Base-by-base conservation (phyloP, 2,797 vertebrate genomes). In the Spatula versicolor region DNA sequence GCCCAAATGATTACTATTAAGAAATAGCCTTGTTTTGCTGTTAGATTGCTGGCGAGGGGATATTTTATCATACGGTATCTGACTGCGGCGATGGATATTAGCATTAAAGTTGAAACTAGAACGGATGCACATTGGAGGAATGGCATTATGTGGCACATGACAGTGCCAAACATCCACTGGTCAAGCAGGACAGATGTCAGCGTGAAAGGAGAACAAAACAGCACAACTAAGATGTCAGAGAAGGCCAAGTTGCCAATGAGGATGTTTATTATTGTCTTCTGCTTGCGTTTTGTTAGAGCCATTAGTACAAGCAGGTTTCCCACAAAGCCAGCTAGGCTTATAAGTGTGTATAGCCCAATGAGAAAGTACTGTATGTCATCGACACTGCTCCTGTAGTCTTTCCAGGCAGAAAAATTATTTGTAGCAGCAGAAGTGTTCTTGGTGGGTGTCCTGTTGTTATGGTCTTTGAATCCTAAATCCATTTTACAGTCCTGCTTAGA, bases 151-250 rank as follows among this genome's bases (percentile, higher is more conserved):
- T 98, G 98, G 66, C 98, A 98, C 98, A 98, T 98, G 82, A 97
- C 58, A 33, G 97, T 96, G 68, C 98, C 98, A 86, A 98, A 98
- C 86, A 98, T 97, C 98, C 98, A 98, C 7, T 98, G 98, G 88
- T 98, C 98, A 62, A 98, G 95, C 82, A 98, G 82, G 60, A 98
- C 81, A 0, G 98, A 98, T 9, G 98, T 98, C 88, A 98, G 93
- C 0, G 98, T 98, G 86, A 98, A 98, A 35, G 98, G 98, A 1
- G 98, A 98, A 77, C 98, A 98, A 83, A 98, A 98, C 9, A 98
- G 86, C 35, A 98, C 98, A 30, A 98, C 98, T 81, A 98, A 95
- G 86, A 98, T 98, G 90, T 98, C 98, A 23, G 98, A 98, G 93
- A 98, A 98, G 30, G 98, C 98, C 92, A 98, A 78, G 76, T 98